Percentiles rank a stretch among this genome's conserved stretches.
Evolutionary conservation across 1,140 invertebrate genomes (phyloP).

Genomic region (Solenopsis fugax): DNA sequence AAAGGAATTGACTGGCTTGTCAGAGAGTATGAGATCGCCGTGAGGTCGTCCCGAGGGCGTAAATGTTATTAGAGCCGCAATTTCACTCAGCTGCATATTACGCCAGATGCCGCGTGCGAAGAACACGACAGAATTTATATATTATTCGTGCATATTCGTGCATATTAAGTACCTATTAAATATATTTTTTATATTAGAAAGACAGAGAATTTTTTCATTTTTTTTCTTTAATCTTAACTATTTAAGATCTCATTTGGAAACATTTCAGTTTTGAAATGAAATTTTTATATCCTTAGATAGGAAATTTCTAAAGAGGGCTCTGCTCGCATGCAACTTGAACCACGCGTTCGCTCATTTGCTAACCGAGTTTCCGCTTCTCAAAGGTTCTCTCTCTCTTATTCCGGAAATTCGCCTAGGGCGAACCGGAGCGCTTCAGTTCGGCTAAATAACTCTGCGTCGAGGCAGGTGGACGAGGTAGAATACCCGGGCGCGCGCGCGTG

Average conservation of each 20-base stretch:
- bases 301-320: background rate
- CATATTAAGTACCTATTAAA: background rate
- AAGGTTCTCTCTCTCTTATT: constrained; percentile 45
- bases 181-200: background rate
- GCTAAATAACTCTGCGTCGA: constrained; percentile 68
- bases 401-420: constrained; percentile 74
- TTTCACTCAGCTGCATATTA: background rate
- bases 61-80: constrained; percentile 64
- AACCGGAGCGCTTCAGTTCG: constrained; percentile 52
- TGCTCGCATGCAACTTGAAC: constrained; percentile 23
- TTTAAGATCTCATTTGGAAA: background rate
- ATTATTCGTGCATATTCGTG: background rate
- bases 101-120: background rate
- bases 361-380: constrained; percentile 60
- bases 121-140: background rate
- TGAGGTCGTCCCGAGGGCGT: constrained; percentile 67
- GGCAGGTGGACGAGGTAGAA: constrained; percentile 68
- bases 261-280: background rate
- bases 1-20: constrained; percentile 40
- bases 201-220: background rate
- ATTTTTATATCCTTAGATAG: background rate
- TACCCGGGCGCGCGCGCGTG: constrained; percentile 7
- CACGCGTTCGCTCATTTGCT: background rate
- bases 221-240: background rate
- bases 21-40: constrained; percentile 30